Percentiles rank a stretch among this genome's conserved stretches.
phyloP scores from a whole-genome alignment of 2,888 invertebrate genomes.

The Nemapogon koenigi region DNA sequence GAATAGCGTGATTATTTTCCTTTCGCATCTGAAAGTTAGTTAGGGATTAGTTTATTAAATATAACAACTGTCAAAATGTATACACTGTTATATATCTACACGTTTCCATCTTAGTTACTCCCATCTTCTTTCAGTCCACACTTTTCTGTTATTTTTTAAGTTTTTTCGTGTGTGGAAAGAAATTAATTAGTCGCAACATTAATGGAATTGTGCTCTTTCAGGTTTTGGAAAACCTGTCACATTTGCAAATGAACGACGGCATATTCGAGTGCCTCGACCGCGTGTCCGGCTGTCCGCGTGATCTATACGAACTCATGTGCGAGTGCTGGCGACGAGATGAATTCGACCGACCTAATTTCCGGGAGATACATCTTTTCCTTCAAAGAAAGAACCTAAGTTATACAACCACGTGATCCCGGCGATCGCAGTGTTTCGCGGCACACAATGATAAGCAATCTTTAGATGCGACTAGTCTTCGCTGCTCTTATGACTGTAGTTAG shows the following conservation, averaged over 20 bases:
- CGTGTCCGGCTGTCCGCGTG: constrained; percentile 75
- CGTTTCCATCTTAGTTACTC: too few relatives aligned
- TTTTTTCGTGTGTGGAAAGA: too few relatives aligned
- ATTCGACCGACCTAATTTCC: constrained; percentile 76
- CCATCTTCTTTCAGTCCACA: too few relatives aligned
- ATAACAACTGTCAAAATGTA: too few relatives aligned
- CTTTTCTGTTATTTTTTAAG: too few relatives aligned
- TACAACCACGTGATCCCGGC: constrained; percentile 33
- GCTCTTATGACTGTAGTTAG: constrained; percentile 4
- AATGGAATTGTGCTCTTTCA: constrained; percentile 30
- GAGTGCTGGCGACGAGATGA: constrained; percentile 87
- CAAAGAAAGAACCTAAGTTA: constrained; percentile 54
- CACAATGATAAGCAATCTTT: not conserved
- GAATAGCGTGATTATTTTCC: too few relatives aligned
- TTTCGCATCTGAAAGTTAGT: too few relatives aligned
- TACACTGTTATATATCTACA: too few relatives aligned
- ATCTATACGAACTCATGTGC: constrained; percentile 83
- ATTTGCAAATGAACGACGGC: constrained; percentile 69
- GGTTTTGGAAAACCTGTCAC: constrained; percentile 82
- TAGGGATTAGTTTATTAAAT: too few relatives aligned
- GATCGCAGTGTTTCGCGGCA: not conserved
- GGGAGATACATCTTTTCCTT: constrained; percentile 82
- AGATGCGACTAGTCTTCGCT: constrained; percentile 1
- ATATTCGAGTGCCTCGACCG: constrained; percentile 69
- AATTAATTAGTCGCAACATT: too few relatives aligned